A percentile compares a stretch with the other conserved stretches of the same genome.
These are phyloP conservation scores for Crepidodera aurea DNA, from an alignment of 2,888 invertebrate genomes.

Conservation along the genomic window DNA sequence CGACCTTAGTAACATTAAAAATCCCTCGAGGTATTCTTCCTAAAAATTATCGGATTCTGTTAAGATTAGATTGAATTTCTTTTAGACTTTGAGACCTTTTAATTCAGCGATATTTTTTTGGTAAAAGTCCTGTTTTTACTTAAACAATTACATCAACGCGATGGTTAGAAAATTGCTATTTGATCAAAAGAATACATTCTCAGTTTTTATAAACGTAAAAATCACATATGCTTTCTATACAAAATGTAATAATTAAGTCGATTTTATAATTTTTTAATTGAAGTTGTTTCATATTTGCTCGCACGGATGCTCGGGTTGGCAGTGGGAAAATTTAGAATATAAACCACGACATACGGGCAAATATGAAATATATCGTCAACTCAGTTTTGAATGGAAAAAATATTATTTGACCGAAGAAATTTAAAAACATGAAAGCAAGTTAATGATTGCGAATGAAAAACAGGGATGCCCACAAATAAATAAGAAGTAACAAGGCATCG, in stretches of 20 bases:
- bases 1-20: no score
- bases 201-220: slow-evolving; percentile 27
- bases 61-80: no score
- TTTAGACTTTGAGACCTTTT: no score
- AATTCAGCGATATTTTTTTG: no score
- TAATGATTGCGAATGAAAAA: no score
- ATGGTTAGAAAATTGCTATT: not conserved
- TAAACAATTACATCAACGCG: not conserved
- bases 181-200: slow-evolving; percentile 4
- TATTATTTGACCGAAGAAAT: no score
- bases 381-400: slow-evolving; percentile 36
- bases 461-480: no score
- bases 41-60: no score
- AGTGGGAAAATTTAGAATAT: slow-evolving; percentile 59
- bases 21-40: no score
- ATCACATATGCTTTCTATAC: slow-evolving; percentile 33
- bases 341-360: slow-evolving; percentile 54
- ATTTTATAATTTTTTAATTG: slow-evolving; percentile 19
- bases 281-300: slow-evolving; percentile 49
- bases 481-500: no score
- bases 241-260: slow-evolving; percentile 25
- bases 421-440: no score
- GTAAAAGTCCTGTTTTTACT: no score
- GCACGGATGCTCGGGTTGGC: slow-evolving; percentile 57
- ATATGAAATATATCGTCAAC: slow-evolving; percentile 46